Evolutionary conservation across 2,113 vertebrate genomes (phyloP), one percentile per base, ranked within the genome.

Genomic region (Oenanthe oenanthe): DNA sequence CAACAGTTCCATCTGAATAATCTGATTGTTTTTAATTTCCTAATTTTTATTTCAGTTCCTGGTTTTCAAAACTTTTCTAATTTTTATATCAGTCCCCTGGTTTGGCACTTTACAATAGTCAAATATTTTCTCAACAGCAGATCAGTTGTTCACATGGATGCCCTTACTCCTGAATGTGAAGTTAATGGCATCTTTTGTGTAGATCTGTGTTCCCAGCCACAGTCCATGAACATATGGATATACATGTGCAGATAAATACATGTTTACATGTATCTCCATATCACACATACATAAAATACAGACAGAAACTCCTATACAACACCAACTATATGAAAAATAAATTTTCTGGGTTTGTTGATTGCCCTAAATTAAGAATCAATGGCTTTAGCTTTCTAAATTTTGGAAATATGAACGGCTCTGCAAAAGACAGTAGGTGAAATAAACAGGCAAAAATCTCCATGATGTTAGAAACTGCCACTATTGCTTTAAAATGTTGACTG

Each of bases 61-160:
- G 83, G 38, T 96, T 97, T 95, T 96, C 80, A 38, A 95, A 96
- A 90, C 76, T 71, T 95, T 97, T 65, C 85, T 93, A 91, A 95
- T 96, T 97, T 95, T 96, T 92, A 43, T 94, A 93, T 80, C 82
- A 93, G 91, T 75, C 67, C 81, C 67, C 29, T 92, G 89, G 62
- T 96, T 95, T 93, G 40, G 36, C 57, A 70, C 53, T 77, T 93
- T 58, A n/a, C 24, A 47, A 3, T 13, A 38, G 42, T 91, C 66
- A 85, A 92, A 75, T 91, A 82, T 86, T 96, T 97, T 95, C 88
- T 91, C 84, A 94, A 19, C 10, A 1, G 19, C 82, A 81, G 57
- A 74, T 32, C 48, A 24, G 9, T 36, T 47, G 60, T 50, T 89
- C 57, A 32, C 10, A 2, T 17, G 57, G 17, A 60, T 81, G 36